Base-by-base conservation (phyloP, 2,113 vertebrate genomes). In the Cnemophilus loriae region DNA sequence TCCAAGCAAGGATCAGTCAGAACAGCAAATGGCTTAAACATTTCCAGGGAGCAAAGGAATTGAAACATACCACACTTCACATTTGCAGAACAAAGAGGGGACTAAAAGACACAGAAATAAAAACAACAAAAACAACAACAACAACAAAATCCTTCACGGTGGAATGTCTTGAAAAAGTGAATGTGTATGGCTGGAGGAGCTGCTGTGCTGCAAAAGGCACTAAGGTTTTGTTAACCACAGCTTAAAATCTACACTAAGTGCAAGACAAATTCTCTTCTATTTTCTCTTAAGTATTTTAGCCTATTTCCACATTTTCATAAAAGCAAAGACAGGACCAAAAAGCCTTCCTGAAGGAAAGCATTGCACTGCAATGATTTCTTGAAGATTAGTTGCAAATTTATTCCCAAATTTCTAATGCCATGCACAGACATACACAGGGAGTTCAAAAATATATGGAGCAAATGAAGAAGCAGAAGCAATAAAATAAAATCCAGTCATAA, bases 1-100 rank as follows among this genome's bases (percentile, higher is more conserved):
- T 97, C 93, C 80, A 89, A 94, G 89, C 67, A 93, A 93, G 92
- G 93, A 97, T 98, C 95, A 89, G 85, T 87, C 97, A 93, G 89
- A 96, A 94, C 12, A 46, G 87, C 96, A 97, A 97, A 97, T 91
- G 93, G 57, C 76, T 91, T 64, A 61, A 88, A 90, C 89, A 84
- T 93, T 96, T 96, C 90, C 84, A 95, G 49, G 47, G 86, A 96
- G 87, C 65, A 91, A 87, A 94, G 63, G 84, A 88, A 87, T n/a
- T 87, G 71, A 96, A 97, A 97, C 47, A 57, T 41, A 87, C 80
- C n/a, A 61, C 49, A 86, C 52, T 94, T 70, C 26, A 30, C 37
- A 28, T 85, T 93, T 87, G 23, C 47, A 85, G 77, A 93, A 95
- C 71, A 95, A 95, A 97, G 65, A 95, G 13, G 41, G 28, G 88